A percentile compares a stretch with the other conserved stretches of the same genome.
These are phyloP conservation scores for Baronia brevicornis DNA, from an alignment of 2,888 invertebrate genomes.

Conservation along the genomic window DNA sequence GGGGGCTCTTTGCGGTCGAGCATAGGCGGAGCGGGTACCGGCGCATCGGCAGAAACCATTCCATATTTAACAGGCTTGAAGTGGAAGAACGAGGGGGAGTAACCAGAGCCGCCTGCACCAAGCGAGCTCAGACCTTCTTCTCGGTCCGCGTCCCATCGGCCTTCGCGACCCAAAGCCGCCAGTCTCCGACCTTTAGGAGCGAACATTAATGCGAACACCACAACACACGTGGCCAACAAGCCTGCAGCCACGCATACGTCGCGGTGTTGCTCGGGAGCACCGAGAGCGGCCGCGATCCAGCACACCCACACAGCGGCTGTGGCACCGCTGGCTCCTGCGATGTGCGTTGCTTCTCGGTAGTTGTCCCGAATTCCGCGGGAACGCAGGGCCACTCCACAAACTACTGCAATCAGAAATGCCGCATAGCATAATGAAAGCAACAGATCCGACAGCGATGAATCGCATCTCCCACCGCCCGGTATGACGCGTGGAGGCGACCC, in stretches of 20 bases:
- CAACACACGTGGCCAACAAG: constrained; percentile 86
- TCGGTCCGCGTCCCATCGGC: constrained; percentile 86
- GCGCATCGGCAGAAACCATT: constrained; percentile 75
- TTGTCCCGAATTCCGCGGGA: constrained; percentile 94
- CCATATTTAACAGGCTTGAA: constrained; percentile 91
- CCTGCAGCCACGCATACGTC: constrained; percentile 95
- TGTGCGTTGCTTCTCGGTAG: constrained; percentile 94
- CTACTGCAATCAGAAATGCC: constrained; percentile 88
- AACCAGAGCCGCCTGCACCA: constrained; percentile 85
- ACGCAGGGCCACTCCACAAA: constrained; percentile 88
- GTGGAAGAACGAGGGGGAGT: constrained; percentile 94
- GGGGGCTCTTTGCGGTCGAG: constrained; percentile 73
- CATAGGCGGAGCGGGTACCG: constrained; percentile 52
- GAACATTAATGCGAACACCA: constrained; percentile 95
- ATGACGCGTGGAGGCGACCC: constrained; percentile 81
- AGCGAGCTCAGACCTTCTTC: constrained; percentile 89
- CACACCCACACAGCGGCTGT: constrained; percentile 91
- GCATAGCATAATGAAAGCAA: constrained; percentile 88
- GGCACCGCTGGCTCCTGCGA: constrained; percentile 90
- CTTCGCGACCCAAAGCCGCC: constrained; percentile 94
- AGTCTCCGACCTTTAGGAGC: constrained; percentile 93
- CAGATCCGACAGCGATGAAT: constrained; percentile 81
- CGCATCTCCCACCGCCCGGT: constrained; percentile 67
- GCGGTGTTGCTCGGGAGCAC: constrained; percentile 84
- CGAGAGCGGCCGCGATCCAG: constrained; percentile 88